These are phyloP conservation scores for Dicentrarchus labrax DNA, from an alignment of 2,113 vertebrate species.

Conservation along the genomic window DNA sequence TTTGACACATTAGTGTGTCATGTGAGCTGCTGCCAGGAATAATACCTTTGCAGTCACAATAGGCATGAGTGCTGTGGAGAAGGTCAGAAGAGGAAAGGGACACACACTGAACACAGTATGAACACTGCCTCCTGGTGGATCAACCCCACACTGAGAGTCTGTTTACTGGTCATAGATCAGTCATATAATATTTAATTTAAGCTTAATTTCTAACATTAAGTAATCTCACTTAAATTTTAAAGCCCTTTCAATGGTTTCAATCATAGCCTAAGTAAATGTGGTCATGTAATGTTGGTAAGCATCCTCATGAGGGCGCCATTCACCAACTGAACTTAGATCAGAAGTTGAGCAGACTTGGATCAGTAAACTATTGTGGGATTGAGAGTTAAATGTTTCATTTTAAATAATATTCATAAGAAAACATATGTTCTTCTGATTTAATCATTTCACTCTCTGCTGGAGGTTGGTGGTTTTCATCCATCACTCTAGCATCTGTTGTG, in stretches of 20 bases:
- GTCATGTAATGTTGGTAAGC: background rate
- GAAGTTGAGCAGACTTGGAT: background rate
- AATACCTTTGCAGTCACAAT: constrained; percentile 7
- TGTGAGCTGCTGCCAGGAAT: constrained; percentile 55
- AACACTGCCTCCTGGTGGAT: background rate
- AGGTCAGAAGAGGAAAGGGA: constrained; percentile 20
- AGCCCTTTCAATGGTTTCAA: background rate
- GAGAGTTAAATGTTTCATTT: background rate
- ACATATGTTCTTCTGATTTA: background rate
- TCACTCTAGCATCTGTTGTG: background rate
- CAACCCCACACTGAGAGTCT: background rate
- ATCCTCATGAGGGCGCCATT: constrained; percentile 45
- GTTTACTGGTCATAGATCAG: background rate
- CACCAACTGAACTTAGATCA: background rate
- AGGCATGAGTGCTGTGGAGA: constrained; percentile 14
- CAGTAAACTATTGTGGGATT: background rate
- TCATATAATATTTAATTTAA: background rate
- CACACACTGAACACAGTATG: background rate
- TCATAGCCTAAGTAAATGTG: accelerated
- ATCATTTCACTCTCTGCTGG: background rate
- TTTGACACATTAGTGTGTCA: constrained; percentile 28
- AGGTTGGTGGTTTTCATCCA: background rate
- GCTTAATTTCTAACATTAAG: accelerated
- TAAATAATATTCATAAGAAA: background rate
- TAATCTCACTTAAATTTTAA: background rate